Percentiles rank a stretch among this genome's conserved stretches.
Conservation (phyloP, 2,797 vertebrate genomes). For the Anguilla pacifica region DNA sequence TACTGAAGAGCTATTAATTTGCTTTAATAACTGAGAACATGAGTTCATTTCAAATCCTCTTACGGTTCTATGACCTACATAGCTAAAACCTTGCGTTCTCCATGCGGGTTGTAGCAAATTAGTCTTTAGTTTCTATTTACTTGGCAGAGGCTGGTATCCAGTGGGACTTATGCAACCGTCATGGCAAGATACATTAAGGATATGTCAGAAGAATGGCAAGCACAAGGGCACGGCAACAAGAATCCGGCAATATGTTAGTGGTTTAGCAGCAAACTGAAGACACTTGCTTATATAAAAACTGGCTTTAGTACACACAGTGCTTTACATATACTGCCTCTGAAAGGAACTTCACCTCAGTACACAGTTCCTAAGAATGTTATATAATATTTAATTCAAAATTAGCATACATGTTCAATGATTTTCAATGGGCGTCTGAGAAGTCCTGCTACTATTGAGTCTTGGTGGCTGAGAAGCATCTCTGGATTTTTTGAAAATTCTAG, state of each 20-base stretch:
- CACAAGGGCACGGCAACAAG: not conserved
- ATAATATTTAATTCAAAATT: no score
- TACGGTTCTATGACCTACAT: not conserved
- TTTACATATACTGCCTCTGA: not conserved
- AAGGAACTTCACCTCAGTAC: not conserved
- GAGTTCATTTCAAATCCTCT: not conserved
- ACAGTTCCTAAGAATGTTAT: no score
- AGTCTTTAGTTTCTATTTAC: not conserved
- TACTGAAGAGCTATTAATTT: not conserved
- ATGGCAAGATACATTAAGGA: not conserved
- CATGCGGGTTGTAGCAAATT: not conserved
- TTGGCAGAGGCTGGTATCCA: not conserved
- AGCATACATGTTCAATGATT: no score
- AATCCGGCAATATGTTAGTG: not conserved
- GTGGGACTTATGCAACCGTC: not conserved
- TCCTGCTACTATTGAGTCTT: no score
- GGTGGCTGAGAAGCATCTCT: no score
- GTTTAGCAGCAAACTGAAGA: not conserved
- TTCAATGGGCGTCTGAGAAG: no score
- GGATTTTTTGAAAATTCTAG: no score
- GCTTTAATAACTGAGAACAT: constrained; percentile 5
- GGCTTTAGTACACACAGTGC: not conserved
- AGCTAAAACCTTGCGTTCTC: not conserved
- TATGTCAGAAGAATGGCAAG: not conserved
- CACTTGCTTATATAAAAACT: not conserved